phyloP scores from a whole-genome alignment of 30 jellyfish, hydroid and myxozoan genomes.

The Hydractinia symbiolongicarpus region DNA sequence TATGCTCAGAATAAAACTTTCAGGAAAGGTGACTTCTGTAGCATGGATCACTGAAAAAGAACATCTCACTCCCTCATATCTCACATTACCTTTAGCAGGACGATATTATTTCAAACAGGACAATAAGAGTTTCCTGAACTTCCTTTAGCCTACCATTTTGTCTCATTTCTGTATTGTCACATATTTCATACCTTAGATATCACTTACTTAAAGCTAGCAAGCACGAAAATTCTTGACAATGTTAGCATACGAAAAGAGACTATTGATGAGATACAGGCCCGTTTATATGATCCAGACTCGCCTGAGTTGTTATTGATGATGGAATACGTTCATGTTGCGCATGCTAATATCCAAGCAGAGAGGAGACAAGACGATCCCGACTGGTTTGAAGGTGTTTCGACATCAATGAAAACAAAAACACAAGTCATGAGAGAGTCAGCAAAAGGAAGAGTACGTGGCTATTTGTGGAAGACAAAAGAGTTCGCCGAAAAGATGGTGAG shows the following conservation, averaged over 20 bases:
- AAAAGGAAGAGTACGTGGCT: slow-evolving; percentile 68
- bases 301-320: slow-evolving; percentile 58
- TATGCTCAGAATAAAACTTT: no score
- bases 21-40: no score
- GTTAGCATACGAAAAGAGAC: slow-evolving; percentile 39
- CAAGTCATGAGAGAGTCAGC: slow-evolving; percentile 63
- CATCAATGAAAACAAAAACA: slow-evolving; percentile 44
- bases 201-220: slow-evolving; percentile 73
- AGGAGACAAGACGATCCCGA: slow-evolving; percentile 74
- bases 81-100: no score
- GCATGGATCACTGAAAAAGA: no score
- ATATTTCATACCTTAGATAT: slow-evolving; percentile 34
- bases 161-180: no score
- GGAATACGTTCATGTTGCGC: slow-evolving; percentile 36
- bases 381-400: slow-evolving; percentile 85
- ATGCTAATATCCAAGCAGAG: slow-evolving; percentile 69
- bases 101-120: no score
- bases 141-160: no score
- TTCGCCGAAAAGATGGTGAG: slow-evolving; percentile 61
- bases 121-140: no score
- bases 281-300: slow-evolving; percentile 43
- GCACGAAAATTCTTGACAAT: slow-evolving; percentile 47
- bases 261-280: slow-evolving; percentile 16
- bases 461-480: slow-evolving; percentile 61
- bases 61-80: no score